These are phyloP conservation scores for Serranus cabrilla DNA, from an alignment of 2,797 vertebrate species.

Conservation along the genomic window DNA sequence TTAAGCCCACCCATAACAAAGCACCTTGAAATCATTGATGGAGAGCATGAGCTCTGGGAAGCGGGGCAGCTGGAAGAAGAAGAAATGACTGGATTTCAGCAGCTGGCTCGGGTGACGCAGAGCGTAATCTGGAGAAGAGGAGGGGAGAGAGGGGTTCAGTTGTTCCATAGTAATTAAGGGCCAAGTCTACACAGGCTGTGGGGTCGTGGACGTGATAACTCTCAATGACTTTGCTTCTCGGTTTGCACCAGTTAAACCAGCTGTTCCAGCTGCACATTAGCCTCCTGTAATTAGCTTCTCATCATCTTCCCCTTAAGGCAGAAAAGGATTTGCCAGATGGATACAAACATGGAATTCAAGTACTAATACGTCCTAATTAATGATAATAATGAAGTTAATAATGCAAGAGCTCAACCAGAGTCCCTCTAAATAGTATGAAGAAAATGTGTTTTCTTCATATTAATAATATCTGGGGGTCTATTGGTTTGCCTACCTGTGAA, in stretches of 20 bases:
- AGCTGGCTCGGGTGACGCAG: constrained; percentile 95
- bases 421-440: constrained; percentile 43
- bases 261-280: constrained; percentile 62
- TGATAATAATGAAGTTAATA: constrained; percentile 69
- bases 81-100: constrained; percentile 97
- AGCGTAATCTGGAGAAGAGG: constrained; percentile 90
- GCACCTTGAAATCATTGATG: constrained; percentile 99
- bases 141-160: constrained; percentile 31
- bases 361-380: constrained; percentile 71
- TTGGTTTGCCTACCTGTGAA: constrained; percentile 88
- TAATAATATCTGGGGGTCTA: not conserved
- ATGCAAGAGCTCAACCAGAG: constrained; percentile 54
- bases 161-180: constrained; percentile 45
- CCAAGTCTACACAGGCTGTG: constrained; percentile 1
- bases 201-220: constrained; percentile 17
- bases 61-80: constrained; percentile 98
- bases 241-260: constrained; percentile 61
- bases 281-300: constrained; percentile 74
- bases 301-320: constrained; percentile 61
- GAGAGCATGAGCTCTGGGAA: constrained; percentile 98
- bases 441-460: not conserved
- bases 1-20: constrained; percentile 48
- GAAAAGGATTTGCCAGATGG: constrained; percentile 74
- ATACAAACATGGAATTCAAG: constrained; percentile 62
- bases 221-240: constrained; percentile 33